Base-by-base conservation (phyloP, 2,797 vertebrate species). In the Momotus momota region DNA sequence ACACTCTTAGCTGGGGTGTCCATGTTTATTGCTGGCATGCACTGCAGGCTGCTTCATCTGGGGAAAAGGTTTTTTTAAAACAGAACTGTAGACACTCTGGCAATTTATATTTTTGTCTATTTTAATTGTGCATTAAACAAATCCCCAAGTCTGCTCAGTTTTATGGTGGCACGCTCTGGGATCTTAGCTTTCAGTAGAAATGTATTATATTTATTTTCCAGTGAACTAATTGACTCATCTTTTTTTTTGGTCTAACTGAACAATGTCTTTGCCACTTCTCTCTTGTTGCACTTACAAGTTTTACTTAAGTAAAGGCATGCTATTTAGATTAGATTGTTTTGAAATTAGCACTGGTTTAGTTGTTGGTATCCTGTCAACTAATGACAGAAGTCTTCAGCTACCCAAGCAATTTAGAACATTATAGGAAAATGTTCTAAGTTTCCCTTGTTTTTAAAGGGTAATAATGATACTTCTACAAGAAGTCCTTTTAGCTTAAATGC, bases 41-140 rank as follows among this genome's bases (percentile, higher is more conserved):
- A 57, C 5, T 4, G 14, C 1, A 0, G 4, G 5, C 41, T 73
- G 1, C 52, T 64, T 74, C 65, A 73, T 57, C 41, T 61, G 0
- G 58, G 49, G 49, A 51, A 72, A 35, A 8, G 13, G 10, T 72
- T 65, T 85, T 17, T 35, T 35, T 35, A 7, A 35, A 75, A 48
- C 33, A 51, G 41, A 54, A 6, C 23, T 81, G 17, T 62, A 69
- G 60, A 8, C 9, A 7, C 31, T 40, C 12, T 62, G 73, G 26
- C 51, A 80, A 8, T 69, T 52, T 23, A 13, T 58, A 10, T 33
- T 49, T 84, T 62, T 62, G 52, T 67, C 49, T 87, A 7, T 84
- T 88, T 57, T 70, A 71, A 33, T 84, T 85, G 64, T 46, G 0
- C 6, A 0, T 64, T 87, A 35, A 40, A 58, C 54, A 79, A 75